Evolutionary conservation across 1,140 invertebrate species (phyloP).

Genomic region (Cydia amplana): DNA sequence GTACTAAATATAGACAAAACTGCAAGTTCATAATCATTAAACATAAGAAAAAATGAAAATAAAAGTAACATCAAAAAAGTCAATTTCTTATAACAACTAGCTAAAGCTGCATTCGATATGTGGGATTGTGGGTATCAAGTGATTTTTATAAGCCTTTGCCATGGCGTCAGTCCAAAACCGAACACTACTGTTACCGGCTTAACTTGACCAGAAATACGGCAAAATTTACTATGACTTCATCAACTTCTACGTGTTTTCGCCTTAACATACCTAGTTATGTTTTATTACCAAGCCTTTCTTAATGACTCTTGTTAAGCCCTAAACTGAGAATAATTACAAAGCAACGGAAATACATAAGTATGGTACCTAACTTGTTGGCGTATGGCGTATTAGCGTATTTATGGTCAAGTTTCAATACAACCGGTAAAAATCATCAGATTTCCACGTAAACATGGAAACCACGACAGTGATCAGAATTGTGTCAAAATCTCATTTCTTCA

Average conservation of each 20-base stretch:
- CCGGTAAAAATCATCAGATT: slow-evolving; percentile 2
- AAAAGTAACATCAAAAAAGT: too few relatives aligned
- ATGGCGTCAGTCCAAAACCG: slow-evolving; percentile 7
- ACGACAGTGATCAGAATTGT: slow-evolving; percentile 10
- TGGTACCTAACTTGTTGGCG: too few relatives aligned
- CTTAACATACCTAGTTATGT: not conserved
- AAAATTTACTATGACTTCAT: not conserved
- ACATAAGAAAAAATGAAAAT: too few relatives aligned
- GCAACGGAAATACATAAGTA: too few relatives aligned
- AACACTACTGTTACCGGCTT: not conserved
- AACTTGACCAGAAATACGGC: not conserved
- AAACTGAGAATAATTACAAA: not conserved
- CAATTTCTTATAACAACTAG: too few relatives aligned
- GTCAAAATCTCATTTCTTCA: slow-evolving; percentile 5
- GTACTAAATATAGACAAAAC: too few relatives aligned
- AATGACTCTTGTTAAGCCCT: too few relatives aligned
- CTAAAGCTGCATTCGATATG: too few relatives aligned
- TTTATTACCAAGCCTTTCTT: too few relatives aligned
- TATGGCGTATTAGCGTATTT: not conserved
- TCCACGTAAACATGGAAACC: slow-evolving; percentile 22
- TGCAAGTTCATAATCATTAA: too few relatives aligned
- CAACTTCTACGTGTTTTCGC: not conserved
- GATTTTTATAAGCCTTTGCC: not conserved
- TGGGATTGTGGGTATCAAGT: not conserved
- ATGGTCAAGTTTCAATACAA: not conserved